Conservation (phyloP, 2,888 invertebrate genomes). For the Caenorhabditis angaria region DNA sequence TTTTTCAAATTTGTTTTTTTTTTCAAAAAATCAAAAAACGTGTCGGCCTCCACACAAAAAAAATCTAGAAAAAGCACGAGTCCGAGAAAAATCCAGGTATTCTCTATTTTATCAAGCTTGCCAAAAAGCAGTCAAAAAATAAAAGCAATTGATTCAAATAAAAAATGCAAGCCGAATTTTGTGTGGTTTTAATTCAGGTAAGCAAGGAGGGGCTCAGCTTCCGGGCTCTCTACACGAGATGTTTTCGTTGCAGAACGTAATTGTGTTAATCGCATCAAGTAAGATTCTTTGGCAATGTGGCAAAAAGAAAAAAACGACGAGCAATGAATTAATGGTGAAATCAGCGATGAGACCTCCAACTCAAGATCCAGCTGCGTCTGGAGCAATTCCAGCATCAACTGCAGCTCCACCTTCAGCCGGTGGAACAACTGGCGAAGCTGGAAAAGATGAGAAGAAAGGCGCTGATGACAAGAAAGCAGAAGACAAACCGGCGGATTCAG, state of each 20-base stretch:
- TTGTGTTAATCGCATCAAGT: constrained; percentile 5
- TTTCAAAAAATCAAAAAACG: no score
- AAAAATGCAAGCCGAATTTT: background rate
- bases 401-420: background rate
- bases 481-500: background rate
- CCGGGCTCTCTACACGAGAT: constrained; percentile 7
- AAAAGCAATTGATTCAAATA: background rate
- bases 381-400: no score
- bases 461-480: background rate
- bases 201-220: constrained; percentile 30
- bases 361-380: no score
- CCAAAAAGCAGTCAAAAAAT: no score
- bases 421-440: background rate
- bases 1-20: no score
- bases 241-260: background rate
- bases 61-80: no score
- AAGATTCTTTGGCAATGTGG: background rate
- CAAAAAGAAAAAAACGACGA: background rate
- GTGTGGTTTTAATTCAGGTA: background rate
- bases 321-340: constrained; percentile 1
- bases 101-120: background rate
- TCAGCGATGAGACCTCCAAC: background rate
- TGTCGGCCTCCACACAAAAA: no score
- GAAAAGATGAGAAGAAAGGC: background rate
- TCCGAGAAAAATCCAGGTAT: no score